Evolutionary conservation across 2,797 vertebrate genomes (phyloP).

Genomic region (Megaceryle alcyon): DNA sequence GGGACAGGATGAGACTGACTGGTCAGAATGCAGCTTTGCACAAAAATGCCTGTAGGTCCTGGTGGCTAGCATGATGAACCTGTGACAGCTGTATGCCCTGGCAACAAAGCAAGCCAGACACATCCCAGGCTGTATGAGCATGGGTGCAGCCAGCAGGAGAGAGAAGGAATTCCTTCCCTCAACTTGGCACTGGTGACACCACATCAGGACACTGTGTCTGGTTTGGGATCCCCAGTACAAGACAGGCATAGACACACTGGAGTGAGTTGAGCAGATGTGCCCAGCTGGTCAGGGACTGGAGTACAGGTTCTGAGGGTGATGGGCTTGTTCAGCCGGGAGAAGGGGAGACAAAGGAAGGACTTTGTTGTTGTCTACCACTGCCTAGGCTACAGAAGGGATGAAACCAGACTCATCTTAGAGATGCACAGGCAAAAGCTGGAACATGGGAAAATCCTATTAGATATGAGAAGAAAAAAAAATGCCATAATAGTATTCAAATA

Average conservation of each 20-base stretch:
- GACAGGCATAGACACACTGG: background rate
- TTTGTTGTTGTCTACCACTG: background rate
- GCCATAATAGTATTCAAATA: background rate
- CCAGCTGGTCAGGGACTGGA: background rate
- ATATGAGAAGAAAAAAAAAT: background rate
- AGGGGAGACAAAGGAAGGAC: background rate
- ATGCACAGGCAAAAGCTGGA: background rate
- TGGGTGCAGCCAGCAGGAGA: background rate
- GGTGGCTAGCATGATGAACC: background rate
- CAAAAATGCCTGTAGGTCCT: background rate
- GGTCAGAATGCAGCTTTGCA: background rate
- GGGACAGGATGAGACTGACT: background rate
- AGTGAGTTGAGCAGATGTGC: rapidly evolving
- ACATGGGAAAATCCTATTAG: background rate
- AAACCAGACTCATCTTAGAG: background rate
- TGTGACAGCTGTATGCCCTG: background rate
- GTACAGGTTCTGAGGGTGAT: background rate
- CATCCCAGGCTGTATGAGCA: background rate
- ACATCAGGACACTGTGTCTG: background rate
- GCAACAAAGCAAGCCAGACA: background rate
- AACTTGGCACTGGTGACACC: background rate
- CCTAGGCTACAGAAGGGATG: background rate
- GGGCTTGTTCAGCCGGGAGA: background rate
- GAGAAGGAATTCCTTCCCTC: background rate
- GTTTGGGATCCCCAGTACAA: background rate